Base-by-base conservation (phyloP, 2,888 invertebrate species). In the Dolichomitus sp. region DNA sequence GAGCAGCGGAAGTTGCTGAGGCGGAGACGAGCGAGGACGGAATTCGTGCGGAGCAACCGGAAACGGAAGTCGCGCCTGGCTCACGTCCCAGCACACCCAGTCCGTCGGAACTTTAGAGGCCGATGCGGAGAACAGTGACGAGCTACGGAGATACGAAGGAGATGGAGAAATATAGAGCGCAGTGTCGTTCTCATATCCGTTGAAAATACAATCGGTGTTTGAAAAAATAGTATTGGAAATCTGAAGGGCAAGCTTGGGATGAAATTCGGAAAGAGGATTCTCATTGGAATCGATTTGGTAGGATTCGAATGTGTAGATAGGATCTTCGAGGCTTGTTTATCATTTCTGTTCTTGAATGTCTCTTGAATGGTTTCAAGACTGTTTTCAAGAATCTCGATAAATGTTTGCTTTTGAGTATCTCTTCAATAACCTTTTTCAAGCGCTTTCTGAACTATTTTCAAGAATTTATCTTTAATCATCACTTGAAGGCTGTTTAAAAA, bases 41-140 rank as follows among this genome's bases (percentile, higher is more conserved):
- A 82, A 74, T 72, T 80, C 80, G 72, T 72, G 65, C 76, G 12
- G 68, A 70, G 75, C 69, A 68, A 77, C 79, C 85, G 83, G 83
- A 85, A 80, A 79, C 83, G 77, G 81, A 85, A 77, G 83, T 54
- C 79, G 73, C 66, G 81, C 68, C 75, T 72, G 75, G 77, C 75
- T 78, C 81, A 70, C 75, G 85, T 75, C 65, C 40, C 42, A 30
- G 65, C 33, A 33, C 33, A 33, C 33, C 57, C 33, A 17, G 48
- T 59, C 69, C 48, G 63, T 70, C 33, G 65, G 59, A 79, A 82
- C 69, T 82, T 78, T 74, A n/a, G 57, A 65, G 40, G 50, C 63
- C 65, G 33, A 33, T 2, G 57, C 45, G 65, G 75, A 69, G 54
- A 69, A 65, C 27, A 45, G 52, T 52, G 68, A 45, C 33, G 77